Base-by-base conservation (phyloP, 2,113 vertebrate species). In the Ictalurus furcatus region DNA sequence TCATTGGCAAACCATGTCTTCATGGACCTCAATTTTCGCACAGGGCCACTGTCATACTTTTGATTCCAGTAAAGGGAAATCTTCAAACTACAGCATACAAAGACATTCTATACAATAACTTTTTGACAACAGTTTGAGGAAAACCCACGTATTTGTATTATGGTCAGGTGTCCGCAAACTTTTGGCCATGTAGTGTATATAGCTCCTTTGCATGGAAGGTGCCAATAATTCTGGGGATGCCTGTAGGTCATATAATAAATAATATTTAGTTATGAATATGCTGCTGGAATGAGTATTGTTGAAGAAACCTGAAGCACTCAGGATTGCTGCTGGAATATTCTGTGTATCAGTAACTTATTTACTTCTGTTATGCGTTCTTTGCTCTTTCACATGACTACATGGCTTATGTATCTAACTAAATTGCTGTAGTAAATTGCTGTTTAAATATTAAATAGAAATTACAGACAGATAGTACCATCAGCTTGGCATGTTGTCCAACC, bases 361-460 rank as follows among this genome's bases (percentile, higher is more conserved):
- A 34, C 9, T 65, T 40, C 8, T 65, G 37, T 78, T 79, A 17
- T 48, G 12, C 2, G 48, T 23, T 52, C 61, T 65, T 87, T 80
- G 17, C n/a, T 30, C 48, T 25, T 67, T 80, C 44, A 81, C 48
- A 30, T 81, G 61, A 81, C 30, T 61, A 11, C 40, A 76, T 78
- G 69, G 56, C 37, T 21, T 30, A 71, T 0, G 1, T 30, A 19
- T 69, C 16, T 84, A 34, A 44, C 13, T 59, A 12, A 44, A 61
- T 25, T 23, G 30, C 69, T 86, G 48, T 86, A 61, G 25, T 73
- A 16, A n/a, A 34, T 37, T 37, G 19, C 69, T 58, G 28, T 34
- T 87, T 40, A 65, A 87, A 87, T 78, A 52, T 87, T 78, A 63
- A 63, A 78, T 78, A 30, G 40, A 79, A 82, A 23, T 34, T 19